These are phyloP conservation scores for Tetheella fluctuosa DNA, from an alignment of 2,888 invertebrate species.

Conservation along the genomic window DNA sequence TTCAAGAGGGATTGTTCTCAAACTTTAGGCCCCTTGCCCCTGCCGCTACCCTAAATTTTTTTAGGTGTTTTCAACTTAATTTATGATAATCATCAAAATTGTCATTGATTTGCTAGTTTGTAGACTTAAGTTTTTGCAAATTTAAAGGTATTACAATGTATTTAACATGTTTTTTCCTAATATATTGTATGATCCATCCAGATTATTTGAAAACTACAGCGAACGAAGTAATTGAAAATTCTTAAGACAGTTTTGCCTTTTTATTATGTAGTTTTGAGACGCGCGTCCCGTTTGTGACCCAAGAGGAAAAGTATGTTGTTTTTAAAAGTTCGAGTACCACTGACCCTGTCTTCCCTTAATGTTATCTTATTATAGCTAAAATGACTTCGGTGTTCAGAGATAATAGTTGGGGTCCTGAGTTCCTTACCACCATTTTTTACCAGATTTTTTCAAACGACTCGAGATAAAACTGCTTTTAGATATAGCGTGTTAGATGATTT, in stretches of 20 bases:
- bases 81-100: neutral
- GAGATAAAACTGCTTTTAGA: conserved; percentile 76
- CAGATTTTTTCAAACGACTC: conserved; percentile 52
- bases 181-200: too few relatives aligned
- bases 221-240: too few relatives aligned
- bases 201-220: too few relatives aligned
- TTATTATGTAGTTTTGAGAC: too few relatives aligned
- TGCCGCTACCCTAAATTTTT: conserved; percentile 4
- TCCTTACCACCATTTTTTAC: conserved; percentile 71
- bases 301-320: neutral
- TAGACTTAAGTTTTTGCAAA: neutral
- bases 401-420: conserved; percentile 74
- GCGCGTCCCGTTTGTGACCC: too few relatives aligned
- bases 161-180: too few relatives aligned
- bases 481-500: conserved; percentile 73
- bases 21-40: conserved; percentile 59
- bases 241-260: too few relatives aligned
- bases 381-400: conserved; percentile 83
- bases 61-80: too few relatives aligned
- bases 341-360: conserved; percentile 70
- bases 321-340: conserved; percentile 54
- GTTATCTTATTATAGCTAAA: conserved; percentile 85
- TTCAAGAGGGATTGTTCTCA: conserved; percentile 57
- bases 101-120: neutral
- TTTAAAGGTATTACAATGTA: too few relatives aligned